Percentiles rank a stretch among this genome's conserved stretches.
phyloP scores from a whole-genome alignment of 2,888 invertebrate genomes.

The Brachynemurus nebulosus region DNA sequence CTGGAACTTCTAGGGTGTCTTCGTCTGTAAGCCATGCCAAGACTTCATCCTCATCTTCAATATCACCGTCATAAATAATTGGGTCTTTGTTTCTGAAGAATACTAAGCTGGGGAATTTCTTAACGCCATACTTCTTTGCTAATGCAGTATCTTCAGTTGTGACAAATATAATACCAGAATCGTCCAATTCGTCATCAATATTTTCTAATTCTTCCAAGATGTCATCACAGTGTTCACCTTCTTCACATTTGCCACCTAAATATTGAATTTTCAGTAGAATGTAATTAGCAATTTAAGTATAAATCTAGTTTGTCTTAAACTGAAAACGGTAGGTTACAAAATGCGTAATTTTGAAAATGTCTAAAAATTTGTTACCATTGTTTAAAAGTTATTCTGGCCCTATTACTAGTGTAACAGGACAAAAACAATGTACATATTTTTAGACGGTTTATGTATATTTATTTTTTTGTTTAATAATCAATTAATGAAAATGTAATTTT shows the following conservation, averaged over 20 bases:
- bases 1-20: slow-evolving; percentile 78
- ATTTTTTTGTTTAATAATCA: too few relatives aligned
- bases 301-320: too few relatives aligned
- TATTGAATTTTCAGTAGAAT: too few relatives aligned
- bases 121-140: slow-evolving; percentile 76
- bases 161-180: slow-evolving; percentile 85
- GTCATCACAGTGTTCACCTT: slow-evolving; percentile 74
- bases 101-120: slow-evolving; percentile 69
- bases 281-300: too few relatives aligned
- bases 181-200: slow-evolving; percentile 86
- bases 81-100: slow-evolving; percentile 89
- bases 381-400: too few relatives aligned
- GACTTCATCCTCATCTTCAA: slow-evolving; percentile 85
- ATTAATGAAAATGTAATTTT: too few relatives aligned
- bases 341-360: too few relatives aligned
- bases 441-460: too few relatives aligned
- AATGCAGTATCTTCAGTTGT: slow-evolving; percentile 73
- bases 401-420: too few relatives aligned
- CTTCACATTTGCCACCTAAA: slow-evolving; percentile 67
- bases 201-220: slow-evolving; percentile 78
- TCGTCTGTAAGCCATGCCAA: slow-evolving; percentile 85
- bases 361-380: too few relatives aligned
- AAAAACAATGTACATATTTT: too few relatives aligned
- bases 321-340: too few relatives aligned
- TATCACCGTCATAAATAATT: slow-evolving; percentile 64